A percentile compares a stretch with the other conserved stretches of the same genome.
Evolutionary conservation across 1,140 invertebrate species (phyloP).

Genomic region (Manduca sexta): DNA sequence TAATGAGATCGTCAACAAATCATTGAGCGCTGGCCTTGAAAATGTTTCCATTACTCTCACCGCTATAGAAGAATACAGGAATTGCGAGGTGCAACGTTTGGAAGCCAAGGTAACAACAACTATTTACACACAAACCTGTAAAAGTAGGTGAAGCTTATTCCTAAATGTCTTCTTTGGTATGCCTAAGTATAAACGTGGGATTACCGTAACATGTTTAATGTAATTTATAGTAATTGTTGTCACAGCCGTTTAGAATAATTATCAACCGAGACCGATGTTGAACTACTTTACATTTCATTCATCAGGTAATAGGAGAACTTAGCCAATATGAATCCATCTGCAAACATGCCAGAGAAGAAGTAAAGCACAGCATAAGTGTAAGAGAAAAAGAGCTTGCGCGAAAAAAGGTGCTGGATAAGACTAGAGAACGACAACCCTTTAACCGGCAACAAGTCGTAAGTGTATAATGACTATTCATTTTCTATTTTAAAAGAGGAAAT

Average conservation of each 20-base stretch:
- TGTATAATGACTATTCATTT: conserved; percentile 28
- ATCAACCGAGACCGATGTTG: too few species aligned
- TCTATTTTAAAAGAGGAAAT: too few species aligned
- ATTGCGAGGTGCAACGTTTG: conserved; percentile 79
- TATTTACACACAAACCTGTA: too few species aligned
- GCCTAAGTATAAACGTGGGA: too few species aligned
- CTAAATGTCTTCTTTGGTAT: too few species aligned
- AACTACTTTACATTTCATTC: too few species aligned
- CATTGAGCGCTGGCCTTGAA: conserved; percentile 75
- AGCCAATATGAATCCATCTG: conserved; percentile 82
- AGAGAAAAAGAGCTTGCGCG: conserved; percentile 79
- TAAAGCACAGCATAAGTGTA: conserved; percentile 80
- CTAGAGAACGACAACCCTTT: conserved; percentile 77
- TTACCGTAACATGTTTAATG: too few species aligned
- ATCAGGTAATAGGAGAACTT: conserved; percentile 75
- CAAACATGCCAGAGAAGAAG: conserved; percentile 80
- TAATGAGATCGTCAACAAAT: conserved; percentile 81
- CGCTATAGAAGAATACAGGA: conserved; percentile 81
- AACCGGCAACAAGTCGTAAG: conserved; percentile 81
- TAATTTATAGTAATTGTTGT: too few species aligned
- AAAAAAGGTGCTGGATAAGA: conserved; percentile 77
- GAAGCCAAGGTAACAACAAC: conserved; percentile 78
- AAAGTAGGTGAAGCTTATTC: too few species aligned
- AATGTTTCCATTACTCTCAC: conserved; percentile 79
- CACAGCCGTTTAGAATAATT: too few species aligned